Evolutionary conservation across 2,888 invertebrate species (phyloP).

Genomic region (Gandaritis pyraliata): DNA sequence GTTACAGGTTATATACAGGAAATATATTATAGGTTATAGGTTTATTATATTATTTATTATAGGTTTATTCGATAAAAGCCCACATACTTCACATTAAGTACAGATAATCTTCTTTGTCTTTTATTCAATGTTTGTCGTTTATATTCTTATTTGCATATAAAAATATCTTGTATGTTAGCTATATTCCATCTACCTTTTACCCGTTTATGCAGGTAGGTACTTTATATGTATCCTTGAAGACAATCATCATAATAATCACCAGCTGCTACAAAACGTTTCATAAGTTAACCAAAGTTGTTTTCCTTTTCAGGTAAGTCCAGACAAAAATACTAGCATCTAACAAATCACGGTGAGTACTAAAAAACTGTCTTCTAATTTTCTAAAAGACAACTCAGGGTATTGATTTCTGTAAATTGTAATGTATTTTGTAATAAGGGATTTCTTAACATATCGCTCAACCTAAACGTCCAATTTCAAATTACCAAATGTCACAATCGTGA

Average conservation of each 20-base stretch:
- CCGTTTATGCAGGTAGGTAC: not conserved
- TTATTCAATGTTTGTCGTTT: slow-evolving; percentile 17
- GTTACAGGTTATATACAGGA: too few relatives aligned
- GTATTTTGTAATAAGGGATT: slow-evolving; percentile 1
- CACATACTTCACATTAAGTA: slow-evolving; percentile 1
- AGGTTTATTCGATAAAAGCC: slow-evolving; percentile 5
- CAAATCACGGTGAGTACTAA: not conserved
- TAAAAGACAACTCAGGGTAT: too few relatives aligned
- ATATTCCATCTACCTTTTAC: not conserved
- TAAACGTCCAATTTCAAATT: slow-evolving; percentile 19
- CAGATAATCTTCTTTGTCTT: slow-evolving; percentile 25
- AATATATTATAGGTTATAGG: not conserved
- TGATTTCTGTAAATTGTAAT: too few relatives aligned
- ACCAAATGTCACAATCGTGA: slow-evolving; percentile 42
- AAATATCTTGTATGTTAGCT: not conserved
- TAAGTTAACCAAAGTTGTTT: slow-evolving; percentile 5
- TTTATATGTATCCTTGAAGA: not conserved
- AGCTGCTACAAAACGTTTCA: too few relatives aligned
- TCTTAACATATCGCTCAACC: slow-evolving; percentile 11
- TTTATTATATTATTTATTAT: too few relatives aligned
- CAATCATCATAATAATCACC: not conserved
- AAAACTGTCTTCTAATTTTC: too few relatives aligned
- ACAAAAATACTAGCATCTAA: not conserved
- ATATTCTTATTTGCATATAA: slow-evolving; percentile 16
- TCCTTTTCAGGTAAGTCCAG: slow-evolving; percentile 35